Evolutionary conservation across 2,113 vertebrate genomes (phyloP), one percentile per base, ranked within the genome.

Genomic region (Mandrillus leucophaeus): DNA sequence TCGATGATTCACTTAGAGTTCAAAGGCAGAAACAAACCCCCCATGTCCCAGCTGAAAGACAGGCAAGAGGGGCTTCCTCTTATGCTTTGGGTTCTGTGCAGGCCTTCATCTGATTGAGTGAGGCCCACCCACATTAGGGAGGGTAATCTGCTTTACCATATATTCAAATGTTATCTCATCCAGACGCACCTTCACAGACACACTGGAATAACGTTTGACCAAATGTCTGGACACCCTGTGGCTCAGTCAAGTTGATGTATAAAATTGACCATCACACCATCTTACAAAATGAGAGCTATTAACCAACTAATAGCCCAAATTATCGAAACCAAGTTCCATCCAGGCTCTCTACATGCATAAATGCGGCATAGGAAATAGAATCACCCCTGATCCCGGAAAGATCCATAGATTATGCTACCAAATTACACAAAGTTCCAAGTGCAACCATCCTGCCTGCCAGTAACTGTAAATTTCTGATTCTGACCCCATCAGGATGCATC

Each of bases 401-500:
- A 68, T 32, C 40, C 8, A 18, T 57, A 85, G 40, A 76, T 20
- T 83, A 68, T 91, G 45, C 23, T 48, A 92, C 40, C 5, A 88
- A 94, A 68, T 30, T 35, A 50, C 13, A 72, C 17, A 70, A 70
- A 68, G 52, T 64, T 96, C 75, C 55, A 27, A 64, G 76, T 43
- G 23, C 85, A 79, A 68, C n/a, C 32, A 4, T 57, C 70, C n/a
- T 50, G n/a, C 22, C 55, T 38, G 40, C 40, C 22, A 45, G 17
- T 32, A 80, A 68, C 68, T 76, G 76, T 89, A 16, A 30, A 97
- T 97, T 98, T 97, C 38, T 80, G 13, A 50, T 87, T 98, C 93
- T 96, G 59, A 59, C 98, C 88, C 94, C 40, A 86, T 88, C 32
- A 68, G 6, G n/a, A 70, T 55, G 2, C 95, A 88, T 96, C 25